Conservation (phyloP, 2,797 vertebrate genomes). For the Gallinago solitaria region DNA sequence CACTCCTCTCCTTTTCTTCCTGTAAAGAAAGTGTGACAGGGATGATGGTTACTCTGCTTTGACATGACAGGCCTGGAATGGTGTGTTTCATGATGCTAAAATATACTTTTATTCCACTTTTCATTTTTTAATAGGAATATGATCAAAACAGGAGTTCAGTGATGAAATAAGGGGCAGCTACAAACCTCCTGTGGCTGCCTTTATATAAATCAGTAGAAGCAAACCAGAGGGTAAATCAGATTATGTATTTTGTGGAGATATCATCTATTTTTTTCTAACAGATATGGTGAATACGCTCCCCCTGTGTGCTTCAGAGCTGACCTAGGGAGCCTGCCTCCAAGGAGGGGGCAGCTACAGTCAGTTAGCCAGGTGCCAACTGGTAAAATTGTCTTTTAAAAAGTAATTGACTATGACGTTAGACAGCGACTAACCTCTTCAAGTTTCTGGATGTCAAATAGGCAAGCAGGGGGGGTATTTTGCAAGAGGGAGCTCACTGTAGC, state of each 20-base stretch:
- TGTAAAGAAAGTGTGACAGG: neutral
- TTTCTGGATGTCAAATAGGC: neutral
- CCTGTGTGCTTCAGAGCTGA: neutral
- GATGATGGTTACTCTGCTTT: neutral
- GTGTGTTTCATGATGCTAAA: neutral
- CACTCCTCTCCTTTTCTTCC: neutral
- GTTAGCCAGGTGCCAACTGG: neutral
- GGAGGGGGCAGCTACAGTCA: neutral
- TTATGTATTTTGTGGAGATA: neutral
- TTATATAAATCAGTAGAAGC: neutral
- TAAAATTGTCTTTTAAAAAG: conserved; percentile 15
- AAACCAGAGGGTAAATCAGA: neutral
- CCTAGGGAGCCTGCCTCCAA: neutral
- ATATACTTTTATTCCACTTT: neutral
- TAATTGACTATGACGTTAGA: conserved; percentile 13
- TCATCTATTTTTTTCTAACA: neutral
- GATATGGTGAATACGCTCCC: rapidly evolving
- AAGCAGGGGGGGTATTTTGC: neutral
- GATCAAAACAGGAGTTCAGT: neutral
- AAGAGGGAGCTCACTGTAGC: neutral
- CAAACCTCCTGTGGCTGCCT: neutral
- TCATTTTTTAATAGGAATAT: neutral
- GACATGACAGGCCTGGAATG: neutral
- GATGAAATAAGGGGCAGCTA: neutral
- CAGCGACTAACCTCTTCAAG: neutral